Percentiles rank a stretch among this genome's conserved stretches.
phyloP scores from a whole-genome alignment of 2,113 vertebrate species.

The Lichenostomus cassidix region DNA sequence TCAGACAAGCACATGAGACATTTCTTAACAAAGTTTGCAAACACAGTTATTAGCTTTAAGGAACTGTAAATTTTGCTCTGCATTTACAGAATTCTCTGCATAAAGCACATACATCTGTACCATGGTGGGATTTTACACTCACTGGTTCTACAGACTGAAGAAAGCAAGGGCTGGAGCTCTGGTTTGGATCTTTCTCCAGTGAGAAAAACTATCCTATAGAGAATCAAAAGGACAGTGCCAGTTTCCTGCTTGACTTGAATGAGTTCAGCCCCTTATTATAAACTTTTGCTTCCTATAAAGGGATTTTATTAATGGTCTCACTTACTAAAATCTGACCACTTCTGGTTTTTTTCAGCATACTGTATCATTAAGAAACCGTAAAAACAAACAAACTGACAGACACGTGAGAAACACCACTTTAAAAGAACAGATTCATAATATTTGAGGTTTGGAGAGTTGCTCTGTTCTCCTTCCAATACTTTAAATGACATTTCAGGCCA shows the following conservation, averaged over 20 bases:
- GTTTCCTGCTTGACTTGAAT: not conserved
- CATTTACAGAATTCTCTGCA: not conserved
- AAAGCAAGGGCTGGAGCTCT: not conserved
- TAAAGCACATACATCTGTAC: not conserved
- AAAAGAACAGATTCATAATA: not conserved
- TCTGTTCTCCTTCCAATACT: slow-evolving; percentile 33
- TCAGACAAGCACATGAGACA: not conserved
- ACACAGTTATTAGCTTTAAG: not conserved
- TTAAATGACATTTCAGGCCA: slow-evolving; percentile 26
- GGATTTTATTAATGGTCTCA: not conserved
- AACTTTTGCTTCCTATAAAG: not conserved
- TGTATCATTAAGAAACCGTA: not conserved
- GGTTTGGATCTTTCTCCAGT: not conserved
- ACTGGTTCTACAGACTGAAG: not conserved
- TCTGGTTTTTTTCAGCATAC: not conserved
- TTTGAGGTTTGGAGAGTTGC: not conserved
- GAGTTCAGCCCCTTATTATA: not conserved
- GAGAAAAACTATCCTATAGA: not conserved
- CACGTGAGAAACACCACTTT: not conserved
- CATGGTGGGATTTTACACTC: not conserved
- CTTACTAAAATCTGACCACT: not conserved
- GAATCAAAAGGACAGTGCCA: not conserved
- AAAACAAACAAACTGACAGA: slow-evolving; percentile 58
- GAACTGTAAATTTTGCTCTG: not conserved
- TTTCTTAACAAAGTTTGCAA: not conserved